These are phyloP conservation scores for Cyanoramphus novaezelandiae DNA, from an alignment of 2,113 vertebrate species.

Conservation along the genomic window DNA sequence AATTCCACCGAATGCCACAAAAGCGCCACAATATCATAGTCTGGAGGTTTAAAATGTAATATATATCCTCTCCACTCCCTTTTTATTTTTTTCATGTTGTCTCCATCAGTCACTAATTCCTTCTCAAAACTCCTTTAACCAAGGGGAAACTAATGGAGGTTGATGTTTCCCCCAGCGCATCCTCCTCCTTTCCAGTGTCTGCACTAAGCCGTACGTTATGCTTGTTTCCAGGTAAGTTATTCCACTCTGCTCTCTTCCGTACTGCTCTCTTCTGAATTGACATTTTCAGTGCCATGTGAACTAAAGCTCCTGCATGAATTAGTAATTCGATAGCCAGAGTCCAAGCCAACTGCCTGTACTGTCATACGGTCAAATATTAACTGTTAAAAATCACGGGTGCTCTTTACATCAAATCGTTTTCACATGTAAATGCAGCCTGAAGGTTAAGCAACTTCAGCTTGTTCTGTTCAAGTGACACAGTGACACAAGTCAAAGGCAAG, in stretches of 20 bases:
- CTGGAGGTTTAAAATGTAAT: neutral
- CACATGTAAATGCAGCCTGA: neutral
- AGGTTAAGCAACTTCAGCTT: rapidly evolving
- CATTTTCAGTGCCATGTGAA: neutral
- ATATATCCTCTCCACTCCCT: neutral
- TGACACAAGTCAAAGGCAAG: neutral
- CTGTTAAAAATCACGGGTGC: rapidly evolving
- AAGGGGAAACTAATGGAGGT: neutral
- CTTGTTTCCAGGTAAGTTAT: neutral
- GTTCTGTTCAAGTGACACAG: neutral
- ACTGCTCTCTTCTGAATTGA: neutral
- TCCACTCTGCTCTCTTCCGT: neutral
- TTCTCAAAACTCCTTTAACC: neutral
- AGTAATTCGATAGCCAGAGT: neutral
- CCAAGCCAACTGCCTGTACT: neutral
- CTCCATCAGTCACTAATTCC: neutral
- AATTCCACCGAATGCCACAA: neutral
- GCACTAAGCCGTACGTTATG: neutral
- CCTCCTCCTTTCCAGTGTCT: neutral
- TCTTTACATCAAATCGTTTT: neutral
- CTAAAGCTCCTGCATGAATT: neutral
- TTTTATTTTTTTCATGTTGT: neutral
- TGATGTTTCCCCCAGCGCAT: neutral
- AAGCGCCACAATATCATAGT: neutral
- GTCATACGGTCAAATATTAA: neutral